These are phyloP conservation scores for Leptinotarsa juncta DNA, from an alignment of 2,888 invertebrate species.

Conservation along the genomic window DNA sequence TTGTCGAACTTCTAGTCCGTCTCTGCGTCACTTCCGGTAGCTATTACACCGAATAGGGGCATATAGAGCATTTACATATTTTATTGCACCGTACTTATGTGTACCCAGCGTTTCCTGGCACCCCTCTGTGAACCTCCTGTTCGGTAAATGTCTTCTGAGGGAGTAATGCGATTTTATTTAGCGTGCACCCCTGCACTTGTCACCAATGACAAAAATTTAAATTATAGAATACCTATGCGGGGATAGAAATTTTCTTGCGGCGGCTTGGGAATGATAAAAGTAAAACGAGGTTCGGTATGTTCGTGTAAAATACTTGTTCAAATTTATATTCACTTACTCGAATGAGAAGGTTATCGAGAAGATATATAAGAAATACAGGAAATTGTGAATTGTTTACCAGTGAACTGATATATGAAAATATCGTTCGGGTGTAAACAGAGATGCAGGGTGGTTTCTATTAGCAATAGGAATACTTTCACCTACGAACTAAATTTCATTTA, in stretches of 20 bases:
- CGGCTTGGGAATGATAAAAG: not conserved
- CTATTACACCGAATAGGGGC: slow-evolving; percentile 54
- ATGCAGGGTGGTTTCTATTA: too few species aligned
- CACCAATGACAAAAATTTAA: slow-evolving; percentile 31
- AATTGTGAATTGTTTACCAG: too few species aligned
- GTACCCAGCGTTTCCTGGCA: slow-evolving; percentile 48
- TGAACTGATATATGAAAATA: too few species aligned
- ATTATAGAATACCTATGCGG: slow-evolving; percentile 22
- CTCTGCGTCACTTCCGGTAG: slow-evolving; percentile 45
- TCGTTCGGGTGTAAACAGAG: too few species aligned
- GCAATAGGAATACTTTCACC: too few species aligned
- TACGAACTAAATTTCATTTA: too few species aligned
- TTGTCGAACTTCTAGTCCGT: not conserved
- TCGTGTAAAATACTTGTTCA: too few species aligned
- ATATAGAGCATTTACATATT: slow-evolving; percentile 61
- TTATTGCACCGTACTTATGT: slow-evolving; percentile 57
- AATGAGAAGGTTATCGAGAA: too few species aligned
- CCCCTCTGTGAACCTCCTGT: slow-evolving; percentile 29
- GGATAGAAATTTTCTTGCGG: not conserved
- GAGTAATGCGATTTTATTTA: slow-evolving; percentile 41
- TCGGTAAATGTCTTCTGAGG: slow-evolving; percentile 30
- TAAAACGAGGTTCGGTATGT: not conserved
- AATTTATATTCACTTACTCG: too few species aligned
- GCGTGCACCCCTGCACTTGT: slow-evolving; percentile 31
- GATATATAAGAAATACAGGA: too few species aligned